These are phyloP conservation scores for Clarias macrocephalus DNA, from an alignment of 2,113 vertebrate genomes.

Conservation along the genomic window DNA sequence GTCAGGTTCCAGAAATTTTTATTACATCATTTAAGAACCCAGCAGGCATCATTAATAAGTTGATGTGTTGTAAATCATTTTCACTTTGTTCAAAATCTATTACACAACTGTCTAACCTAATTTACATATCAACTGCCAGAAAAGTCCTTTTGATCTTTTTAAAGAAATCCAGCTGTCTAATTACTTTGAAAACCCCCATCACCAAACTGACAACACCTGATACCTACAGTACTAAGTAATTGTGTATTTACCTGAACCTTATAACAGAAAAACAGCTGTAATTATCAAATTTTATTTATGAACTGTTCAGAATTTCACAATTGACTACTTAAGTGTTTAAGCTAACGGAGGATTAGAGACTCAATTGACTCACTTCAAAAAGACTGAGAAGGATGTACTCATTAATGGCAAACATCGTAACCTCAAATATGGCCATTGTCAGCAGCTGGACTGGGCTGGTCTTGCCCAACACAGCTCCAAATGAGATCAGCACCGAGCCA, in stretches of 20 bases:
- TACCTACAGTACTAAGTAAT: neutral
- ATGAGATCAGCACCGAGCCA: slow-evolving; percentile 82
- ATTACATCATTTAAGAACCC: neutral
- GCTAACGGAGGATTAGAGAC: neutral
- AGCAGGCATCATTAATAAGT: neutral
- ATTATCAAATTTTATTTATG: neutral
- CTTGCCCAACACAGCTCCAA: slow-evolving; percentile 84
- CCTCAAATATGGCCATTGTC: slow-evolving; percentile 84
- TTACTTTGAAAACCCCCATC: neutral
- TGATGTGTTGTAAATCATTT: neutral
- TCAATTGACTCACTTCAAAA: slow-evolving; percentile 75
- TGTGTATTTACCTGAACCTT: neutral
- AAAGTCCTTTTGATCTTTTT: neutral
- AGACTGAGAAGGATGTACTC: slow-evolving; percentile 78
- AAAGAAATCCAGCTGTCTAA: neutral
- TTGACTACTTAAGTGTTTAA: neutral
- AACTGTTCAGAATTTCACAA: neutral
- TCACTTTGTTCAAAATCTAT: neutral
- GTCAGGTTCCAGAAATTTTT: neutral
- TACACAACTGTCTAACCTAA: neutral
- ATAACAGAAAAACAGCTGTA: neutral
- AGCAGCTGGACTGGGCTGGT: slow-evolving; percentile 83
- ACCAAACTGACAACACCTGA: neutral
- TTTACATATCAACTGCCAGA: neutral
- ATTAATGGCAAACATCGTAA: slow-evolving; percentile 78